Evolutionary conservation across 1,140 invertebrate genomes (phyloP).

Genomic region (Camponotus floridanus): DNA sequence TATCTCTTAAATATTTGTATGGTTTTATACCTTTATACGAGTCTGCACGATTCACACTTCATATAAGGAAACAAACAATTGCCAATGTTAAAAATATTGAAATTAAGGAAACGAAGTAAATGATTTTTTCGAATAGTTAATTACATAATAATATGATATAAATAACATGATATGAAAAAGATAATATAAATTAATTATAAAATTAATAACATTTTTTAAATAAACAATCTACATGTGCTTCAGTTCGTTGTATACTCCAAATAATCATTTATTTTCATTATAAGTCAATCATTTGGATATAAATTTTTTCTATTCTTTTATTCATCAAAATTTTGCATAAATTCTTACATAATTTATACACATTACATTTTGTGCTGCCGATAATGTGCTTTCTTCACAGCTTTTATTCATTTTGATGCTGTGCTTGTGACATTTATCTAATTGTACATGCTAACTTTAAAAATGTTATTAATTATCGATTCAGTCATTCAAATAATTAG

Average conservation of each 20-base stretch:
- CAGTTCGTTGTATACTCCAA: neutral
- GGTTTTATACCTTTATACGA: slow-evolving; percentile 39
- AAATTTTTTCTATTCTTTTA: neutral
- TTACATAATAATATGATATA: slow-evolving; percentile 6
- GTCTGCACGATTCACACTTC: neutral
- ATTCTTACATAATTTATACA: slow-evolving; percentile 13
- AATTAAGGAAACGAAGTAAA: neutral
- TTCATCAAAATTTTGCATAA: slow-evolving; percentile 14
- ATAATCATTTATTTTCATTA: neutral
- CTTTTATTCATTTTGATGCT: neutral
- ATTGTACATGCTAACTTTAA: neutral
- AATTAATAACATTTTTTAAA: slow-evolving; percentile 20
- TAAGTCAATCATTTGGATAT: neutral
- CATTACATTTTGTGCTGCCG: neutral
- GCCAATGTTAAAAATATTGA: slow-evolving; percentile 14
- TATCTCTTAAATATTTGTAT: slow-evolving; percentile 27
- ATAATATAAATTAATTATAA: neutral
- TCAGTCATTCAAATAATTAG: neutral
- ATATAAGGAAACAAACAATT: neutral
- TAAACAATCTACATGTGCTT: neutral
- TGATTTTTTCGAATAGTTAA: neutral
- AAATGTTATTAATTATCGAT: neutral
- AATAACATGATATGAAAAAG: neutral
- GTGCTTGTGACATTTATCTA: neutral
- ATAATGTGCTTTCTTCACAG: slow-evolving; percentile 3